Base-by-base conservation (phyloP, 2,797 vertebrate species). In the Varecia variegata region DNA sequence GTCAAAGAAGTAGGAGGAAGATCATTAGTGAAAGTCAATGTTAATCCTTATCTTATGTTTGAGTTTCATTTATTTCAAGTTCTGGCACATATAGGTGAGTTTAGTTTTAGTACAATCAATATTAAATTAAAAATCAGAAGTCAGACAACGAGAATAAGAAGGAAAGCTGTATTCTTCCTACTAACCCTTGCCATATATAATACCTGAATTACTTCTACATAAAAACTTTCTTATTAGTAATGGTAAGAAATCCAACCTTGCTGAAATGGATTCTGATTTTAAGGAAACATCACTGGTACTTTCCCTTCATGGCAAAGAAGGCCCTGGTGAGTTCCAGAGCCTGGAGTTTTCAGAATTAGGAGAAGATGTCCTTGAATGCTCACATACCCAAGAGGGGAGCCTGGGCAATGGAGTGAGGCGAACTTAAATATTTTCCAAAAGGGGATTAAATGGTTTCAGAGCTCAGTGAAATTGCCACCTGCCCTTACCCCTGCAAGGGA, bases 381-480 rank as follows among this genome's bases (percentile, higher is more conserved):
- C 38, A 7, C 10, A n/a, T 50, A 27, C 92, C 73, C 0, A 0
- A 43, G 85, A 91, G 77, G 67, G 74, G 89, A 88, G 25, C 32
- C 20, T 82, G 67, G 60, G 76, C 80, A 77, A 45, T 17, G 8
- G 87, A 88, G 80, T 90, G 89, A 96, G 58, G 67, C 0, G 0
- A 65, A 77, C 47, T 93, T 85, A 71, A 88, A 71, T 95, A 68
- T 81, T 93, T 96, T 88, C 77, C 65, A 79, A 86, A 95, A 89
- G 86, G 58, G 67, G 91, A 96, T 97, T 97, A 96, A 97, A 88
- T 47, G 65, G 71, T 96, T 97, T 97, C 89, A 35, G 56, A 95
- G 56, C 47, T 94, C 90, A 94, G 50, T 0, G 1, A 94, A 88
- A 96, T 74, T 91, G 74, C 71, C 35, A 56, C 68, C 45, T 90